Conservation (phyloP, 2,888 invertebrate species). For the Plemyria rubiginata region DNA sequence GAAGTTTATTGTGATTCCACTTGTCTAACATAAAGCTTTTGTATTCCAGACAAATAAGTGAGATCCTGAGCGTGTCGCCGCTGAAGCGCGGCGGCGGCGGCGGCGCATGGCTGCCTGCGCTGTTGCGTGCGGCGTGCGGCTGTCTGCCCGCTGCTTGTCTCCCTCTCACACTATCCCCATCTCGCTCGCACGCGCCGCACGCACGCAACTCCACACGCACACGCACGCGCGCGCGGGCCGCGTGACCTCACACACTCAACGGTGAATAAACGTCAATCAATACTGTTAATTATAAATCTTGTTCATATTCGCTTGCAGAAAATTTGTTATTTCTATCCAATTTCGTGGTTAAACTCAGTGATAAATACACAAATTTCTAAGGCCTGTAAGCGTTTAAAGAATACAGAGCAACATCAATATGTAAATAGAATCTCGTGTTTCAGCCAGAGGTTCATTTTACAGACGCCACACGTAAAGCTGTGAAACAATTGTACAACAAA, state of each 20-base stretch:
- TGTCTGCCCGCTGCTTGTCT: conserved; percentile 43
- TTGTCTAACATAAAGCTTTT: background rate
- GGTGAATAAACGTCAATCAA: no score
- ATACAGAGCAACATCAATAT: background rate
- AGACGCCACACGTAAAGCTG: background rate
- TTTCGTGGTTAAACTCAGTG: no score
- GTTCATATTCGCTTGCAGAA: no score
- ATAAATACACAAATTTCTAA: no score
- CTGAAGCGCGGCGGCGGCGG: conserved; percentile 64
- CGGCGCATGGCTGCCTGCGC: conserved; percentile 53
- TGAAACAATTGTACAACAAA: background rate
- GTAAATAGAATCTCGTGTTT: background rate
- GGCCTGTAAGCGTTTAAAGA: background rate
- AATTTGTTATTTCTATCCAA: no score
- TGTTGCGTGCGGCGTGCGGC: conserved; percentile 42
- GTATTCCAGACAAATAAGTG: conserved; percentile 35
- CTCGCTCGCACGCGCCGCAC: conserved; percentile 9
- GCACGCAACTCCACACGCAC: conserved; percentile 14
- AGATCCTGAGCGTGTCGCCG: conserved; percentile 41
- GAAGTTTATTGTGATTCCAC: no score
- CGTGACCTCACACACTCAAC: conserved; percentile 8
- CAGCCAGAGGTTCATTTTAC: background rate
- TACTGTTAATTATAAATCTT: no score
- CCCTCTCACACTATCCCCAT: conserved; percentile 22
- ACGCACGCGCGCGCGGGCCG: conserved; percentile 26